These are phyloP conservation scores for Engystomops pustulosus DNA, from an alignment of 2,113 vertebrate genomes.

Conservation along the genomic window DNA sequence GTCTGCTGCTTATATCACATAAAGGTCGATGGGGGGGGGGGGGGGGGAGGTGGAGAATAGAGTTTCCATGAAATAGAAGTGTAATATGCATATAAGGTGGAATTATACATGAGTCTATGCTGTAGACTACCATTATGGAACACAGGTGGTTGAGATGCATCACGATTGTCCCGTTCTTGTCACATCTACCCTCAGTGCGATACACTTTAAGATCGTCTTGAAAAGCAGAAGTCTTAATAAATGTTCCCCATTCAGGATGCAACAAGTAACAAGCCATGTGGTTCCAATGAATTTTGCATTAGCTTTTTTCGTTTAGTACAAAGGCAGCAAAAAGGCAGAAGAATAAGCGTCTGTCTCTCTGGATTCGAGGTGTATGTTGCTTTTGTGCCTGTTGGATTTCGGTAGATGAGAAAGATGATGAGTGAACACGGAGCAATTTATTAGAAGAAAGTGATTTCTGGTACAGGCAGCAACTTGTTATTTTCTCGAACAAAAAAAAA, in stretches of 20 bases:
- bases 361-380: not conserved
- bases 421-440: constrained; percentile 35
- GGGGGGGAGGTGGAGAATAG: too few species aligned
- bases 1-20: too few species aligned
- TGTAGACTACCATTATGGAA: too few species aligned
- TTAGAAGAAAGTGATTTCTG: constrained; percentile 25
- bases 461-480: constrained; percentile 26
- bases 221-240: too few species aligned
- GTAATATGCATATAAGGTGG: too few species aligned
- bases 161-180: too few species aligned
- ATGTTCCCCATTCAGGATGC: not conserved
- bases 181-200: too few species aligned
- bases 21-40: too few species aligned
- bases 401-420: constrained; percentile 19
- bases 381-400: not conserved
- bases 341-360: not conserved
- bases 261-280: not conserved
- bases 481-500: constrained; percentile 24
- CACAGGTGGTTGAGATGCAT: too few species aligned
- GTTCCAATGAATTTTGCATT: not conserved
- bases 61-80: too few species aligned
- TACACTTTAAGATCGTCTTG: too few species aligned
- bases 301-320: not conserved
- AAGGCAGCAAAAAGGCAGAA: not conserved
- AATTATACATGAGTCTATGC: too few species aligned